Base-by-base conservation (phyloP, 2,888 invertebrate genomes). In the Phyllotreta striolata region DNA sequence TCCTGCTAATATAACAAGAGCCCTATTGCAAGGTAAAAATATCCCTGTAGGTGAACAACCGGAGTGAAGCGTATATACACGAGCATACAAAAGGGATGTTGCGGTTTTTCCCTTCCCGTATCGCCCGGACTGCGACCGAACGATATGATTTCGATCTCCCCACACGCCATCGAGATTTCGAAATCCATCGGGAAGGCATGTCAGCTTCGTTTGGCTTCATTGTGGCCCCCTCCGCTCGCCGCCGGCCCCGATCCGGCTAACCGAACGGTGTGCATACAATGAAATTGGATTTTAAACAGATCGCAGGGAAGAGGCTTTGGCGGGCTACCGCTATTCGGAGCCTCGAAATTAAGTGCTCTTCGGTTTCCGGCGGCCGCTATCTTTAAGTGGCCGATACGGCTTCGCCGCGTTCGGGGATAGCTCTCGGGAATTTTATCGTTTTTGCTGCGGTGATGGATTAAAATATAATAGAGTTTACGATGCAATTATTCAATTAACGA, bases 221-320 rank as follows among this genome's bases (percentile, higher is more conserved):
- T 24, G 24, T 24, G 4, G 24, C 2, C 24, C 24, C 24, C 24
- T n/a, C 24, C 78, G 76, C 78, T 79, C 79, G 78, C 79, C 75
- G 76, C 76, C n/a, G n/a, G n/a, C 76, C 76, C 71, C 75, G 76
- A 69, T 75, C 74, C 75, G 73, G 71, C 57, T 41, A 24, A 35
- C 34, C 51, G 60, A 41, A 34, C 13, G 24, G 35, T 55, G 44
- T 63, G 60, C 54, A 70, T 64, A 63, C 70, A 66, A 67, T 66
- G 71, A 77, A 78, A 78, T 78, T 79, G 77, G 78, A 78, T 78
- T 78, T 78, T 76, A 76, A 77, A 76, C 73, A 73, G 76, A 77
- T 77, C 73, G 69, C 70, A 66, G 70, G 24, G 24, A 24, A 69
- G 70, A 70, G 69, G 66, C 55, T 57, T 68, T 68, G 67, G 59